A percentile compares a stretch with the other conserved stretches of the same genome.
Evolutionary conservation across 2,888 invertebrate genomes (phyloP).

Genomic region (Microctonus brassicae): DNA sequence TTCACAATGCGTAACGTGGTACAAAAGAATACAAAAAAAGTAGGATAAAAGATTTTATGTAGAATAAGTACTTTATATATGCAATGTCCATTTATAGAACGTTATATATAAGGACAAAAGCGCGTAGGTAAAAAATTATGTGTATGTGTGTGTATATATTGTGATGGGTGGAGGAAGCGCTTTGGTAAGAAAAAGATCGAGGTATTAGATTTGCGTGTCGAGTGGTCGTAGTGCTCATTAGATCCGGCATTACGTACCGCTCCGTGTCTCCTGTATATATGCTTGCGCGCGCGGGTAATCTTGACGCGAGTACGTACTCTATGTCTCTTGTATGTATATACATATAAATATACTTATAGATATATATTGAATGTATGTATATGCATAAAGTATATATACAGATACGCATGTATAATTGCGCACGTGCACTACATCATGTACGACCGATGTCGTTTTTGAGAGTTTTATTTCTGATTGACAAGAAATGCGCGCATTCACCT

Average conservation of each 20-base stretch:
- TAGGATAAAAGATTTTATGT: not conserved
- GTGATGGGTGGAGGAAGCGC: constrained; percentile 18
- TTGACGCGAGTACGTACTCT: constrained; percentile 12
- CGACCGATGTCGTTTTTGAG: not conserved
- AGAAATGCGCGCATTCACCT: not conserved
- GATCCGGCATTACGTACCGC: constrained; percentile 64
- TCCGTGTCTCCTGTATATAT: constrained; percentile 62
- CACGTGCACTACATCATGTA: constrained; percentile 32
- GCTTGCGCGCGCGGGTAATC: constrained; percentile 43
- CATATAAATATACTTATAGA: too few species aligned
- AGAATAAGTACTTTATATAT: not conserved
- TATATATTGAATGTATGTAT: too few species aligned
- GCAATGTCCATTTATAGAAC: constrained; percentile 1
- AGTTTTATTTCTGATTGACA: not conserved
- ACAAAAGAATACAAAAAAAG: not conserved
- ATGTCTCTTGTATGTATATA: too few species aligned
- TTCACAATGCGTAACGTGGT: not conserved
- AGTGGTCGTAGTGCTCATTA: constrained; percentile 57
- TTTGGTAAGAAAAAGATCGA: constrained; percentile 40
- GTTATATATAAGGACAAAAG: constrained; percentile 2
- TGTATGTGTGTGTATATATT: not conserved
- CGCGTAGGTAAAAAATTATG: not conserved
- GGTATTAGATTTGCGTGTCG: constrained; percentile 57
- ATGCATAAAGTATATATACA: too few species aligned
- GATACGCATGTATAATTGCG: not conserved